A percentile compares a stretch with the other conserved stretches of the same genome.
These are phyloP conservation scores for Lasioglossum zephyrum DNA, from an alignment of 2,888 invertebrate species.

Conservation along the genomic window DNA sequence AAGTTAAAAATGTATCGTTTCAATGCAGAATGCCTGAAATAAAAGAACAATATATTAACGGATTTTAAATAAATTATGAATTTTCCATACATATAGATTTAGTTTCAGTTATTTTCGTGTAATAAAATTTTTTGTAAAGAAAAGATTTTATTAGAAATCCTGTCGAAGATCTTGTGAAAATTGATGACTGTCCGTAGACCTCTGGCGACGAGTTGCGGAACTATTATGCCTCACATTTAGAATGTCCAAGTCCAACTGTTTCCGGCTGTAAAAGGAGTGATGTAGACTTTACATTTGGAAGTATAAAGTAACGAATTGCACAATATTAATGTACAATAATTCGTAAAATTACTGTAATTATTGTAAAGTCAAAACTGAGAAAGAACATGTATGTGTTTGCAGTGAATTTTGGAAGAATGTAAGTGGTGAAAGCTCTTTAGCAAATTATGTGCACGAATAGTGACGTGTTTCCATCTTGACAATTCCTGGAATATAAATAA, in stretches of 20 bases:
- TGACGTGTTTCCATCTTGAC: constrained; percentile 82
- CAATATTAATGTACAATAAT: constrained; percentile 36
- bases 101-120: neutral
- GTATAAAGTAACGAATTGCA: constrained; percentile 23
- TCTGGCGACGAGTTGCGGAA: neutral
- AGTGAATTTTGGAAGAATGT: constrained; percentile 10
- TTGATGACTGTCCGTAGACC: neutral
- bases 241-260: constrained; percentile 60
- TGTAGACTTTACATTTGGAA: constrained; percentile 46
- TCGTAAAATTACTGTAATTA: constrained; percentile 44
- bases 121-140: neutral
- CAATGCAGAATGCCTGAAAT: neutral
- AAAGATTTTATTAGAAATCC: no score
- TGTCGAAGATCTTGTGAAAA: neutral
- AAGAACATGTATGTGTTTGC: constrained; percentile 26
- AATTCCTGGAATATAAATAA: constrained; percentile 73
- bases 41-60: neutral
- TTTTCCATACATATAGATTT: neutral
- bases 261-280: constrained; percentile 60
- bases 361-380: constrained; percentile 29
- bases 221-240: neutral
- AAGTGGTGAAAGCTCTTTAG: constrained; percentile 47
- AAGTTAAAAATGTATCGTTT: neutral
- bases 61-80: neutral
- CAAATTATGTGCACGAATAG: constrained; percentile 77